Conservation (phyloP, 2,888 invertebrate species). For the Orchesellides sinensis region DNA sequence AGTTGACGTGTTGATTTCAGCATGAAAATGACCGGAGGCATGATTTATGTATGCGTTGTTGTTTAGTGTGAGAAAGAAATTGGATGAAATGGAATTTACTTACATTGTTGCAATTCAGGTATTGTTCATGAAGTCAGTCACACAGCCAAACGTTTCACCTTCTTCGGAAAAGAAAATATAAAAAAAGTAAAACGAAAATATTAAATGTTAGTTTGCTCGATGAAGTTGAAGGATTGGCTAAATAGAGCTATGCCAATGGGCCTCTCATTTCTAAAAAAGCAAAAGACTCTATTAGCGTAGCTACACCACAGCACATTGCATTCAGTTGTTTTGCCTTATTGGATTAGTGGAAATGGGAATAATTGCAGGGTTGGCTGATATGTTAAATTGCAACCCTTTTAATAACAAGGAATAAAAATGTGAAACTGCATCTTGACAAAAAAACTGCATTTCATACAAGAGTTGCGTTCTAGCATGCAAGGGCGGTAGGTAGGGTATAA, state of each 20-base stretch:
- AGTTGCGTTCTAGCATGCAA: too few relatives aligned
- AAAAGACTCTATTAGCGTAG: background rate
- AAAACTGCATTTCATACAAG: background rate
- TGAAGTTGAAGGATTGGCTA: constrained; percentile 29
- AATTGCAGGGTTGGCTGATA: constrained; percentile 31
- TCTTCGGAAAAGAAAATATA: background rate
- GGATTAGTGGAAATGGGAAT: constrained; percentile 36
- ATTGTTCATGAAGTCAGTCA: background rate
- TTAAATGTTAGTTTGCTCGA: background rate
- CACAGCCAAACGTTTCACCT: background rate
- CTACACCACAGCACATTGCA: constrained; percentile 34
- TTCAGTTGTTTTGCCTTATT: constrained; percentile 12
- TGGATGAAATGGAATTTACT: background rate
- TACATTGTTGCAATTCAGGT: constrained; percentile 7
- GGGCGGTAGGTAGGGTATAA: background rate
- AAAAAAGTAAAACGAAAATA: background rate
- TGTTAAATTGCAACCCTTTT: background rate
- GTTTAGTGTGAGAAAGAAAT: constrained; percentile 15
- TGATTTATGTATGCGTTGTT: too few relatives aligned
- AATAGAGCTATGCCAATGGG: constrained; percentile 14
- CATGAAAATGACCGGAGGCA: constrained; percentile 39
- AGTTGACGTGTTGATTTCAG: background rate
- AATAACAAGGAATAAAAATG: background rate
- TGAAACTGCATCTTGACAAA: constrained; percentile 1
- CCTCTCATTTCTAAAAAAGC: background rate